Evolutionary conservation across 2,113 vertebrate genomes (phyloP).

Genomic region (Vimba vimba): DNA sequence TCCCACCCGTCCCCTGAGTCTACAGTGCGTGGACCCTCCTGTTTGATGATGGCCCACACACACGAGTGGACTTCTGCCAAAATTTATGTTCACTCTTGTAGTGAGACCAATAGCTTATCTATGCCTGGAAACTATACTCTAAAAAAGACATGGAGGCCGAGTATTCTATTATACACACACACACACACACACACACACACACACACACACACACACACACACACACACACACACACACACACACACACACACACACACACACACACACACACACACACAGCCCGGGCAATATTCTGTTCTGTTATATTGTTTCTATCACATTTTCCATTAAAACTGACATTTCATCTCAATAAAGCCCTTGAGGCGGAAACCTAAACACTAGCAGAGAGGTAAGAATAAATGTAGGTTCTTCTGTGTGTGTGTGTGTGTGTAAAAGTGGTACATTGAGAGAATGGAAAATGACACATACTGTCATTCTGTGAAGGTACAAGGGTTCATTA

Average conservation of each 20-base stretch:
- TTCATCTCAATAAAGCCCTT: constrained; percentile 85
- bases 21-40: constrained; percentile 15
- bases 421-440: constrained; percentile 21
- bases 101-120: constrained; percentile 62
- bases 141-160: constrained; percentile 63
- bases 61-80: constrained; percentile 13
- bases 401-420: too few species aligned
- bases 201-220: too few species aligned
- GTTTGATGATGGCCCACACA: constrained; percentile 35
- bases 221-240: background rate
- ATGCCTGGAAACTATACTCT: constrained; percentile 71
- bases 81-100: constrained; percentile 25
- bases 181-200: constrained; percentile 5
- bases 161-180: constrained; percentile 3
- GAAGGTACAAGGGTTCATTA: constrained; percentile 77
- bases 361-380: constrained; percentile 71
- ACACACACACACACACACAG: background rate
- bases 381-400: constrained; percentile 64
- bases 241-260: background rate
- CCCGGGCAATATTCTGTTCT: constrained; percentile 65
- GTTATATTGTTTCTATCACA: constrained; percentile 80
- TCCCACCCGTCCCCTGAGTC: constrained; percentile 28
- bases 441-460: constrained; percentile 48
- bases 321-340: constrained; percentile 87
- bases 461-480: constrained; percentile 66